Conservation (phyloP, 1,140 invertebrate species). For the Anthonomus grandis region DNA sequence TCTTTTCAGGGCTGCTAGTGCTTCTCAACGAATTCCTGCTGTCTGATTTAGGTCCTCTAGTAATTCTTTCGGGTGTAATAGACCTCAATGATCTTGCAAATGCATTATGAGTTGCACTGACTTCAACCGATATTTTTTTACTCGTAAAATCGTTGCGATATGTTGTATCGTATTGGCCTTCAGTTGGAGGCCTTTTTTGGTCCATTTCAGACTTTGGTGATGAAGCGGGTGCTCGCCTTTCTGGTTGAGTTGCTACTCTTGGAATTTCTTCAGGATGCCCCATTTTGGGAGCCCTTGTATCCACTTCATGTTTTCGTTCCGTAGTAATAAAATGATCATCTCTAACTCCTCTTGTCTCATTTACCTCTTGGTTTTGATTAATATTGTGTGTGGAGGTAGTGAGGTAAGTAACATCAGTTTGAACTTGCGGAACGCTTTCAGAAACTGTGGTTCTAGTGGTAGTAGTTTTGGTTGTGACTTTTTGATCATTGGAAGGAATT, state of each 20-base stretch:
- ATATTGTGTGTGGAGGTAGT: neutral
- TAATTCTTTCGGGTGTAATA: constrained; percentile 53
- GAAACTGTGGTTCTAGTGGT: constrained; percentile 15
- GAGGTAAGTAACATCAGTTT: constrained; percentile 7
- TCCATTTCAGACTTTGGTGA: constrained; percentile 36
- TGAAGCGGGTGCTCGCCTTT: constrained; percentile 34
- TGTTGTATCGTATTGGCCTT: constrained; percentile 58
- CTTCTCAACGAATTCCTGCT: constrained; percentile 51
- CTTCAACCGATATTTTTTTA: constrained; percentile 59
- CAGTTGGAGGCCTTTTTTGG: constrained; percentile 33
- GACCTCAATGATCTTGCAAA: constrained; percentile 66
- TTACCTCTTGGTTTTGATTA: constrained; percentile 12
- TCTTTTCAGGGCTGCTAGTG: constrained; percentile 56
- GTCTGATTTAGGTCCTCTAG: constrained; percentile 49
- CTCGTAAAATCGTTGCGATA: constrained; percentile 57
- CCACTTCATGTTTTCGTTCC: constrained; percentile 29
- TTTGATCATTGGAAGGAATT: no score
- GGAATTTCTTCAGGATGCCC: neutral
- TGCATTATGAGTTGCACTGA: constrained; percentile 66
- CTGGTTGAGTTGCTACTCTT: constrained; percentile 15
- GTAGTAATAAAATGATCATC: constrained; percentile 27
- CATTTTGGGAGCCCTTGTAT: constrained; percentile 9
- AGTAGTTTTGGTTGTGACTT: constrained; percentile 12
- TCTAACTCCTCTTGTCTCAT: constrained; percentile 7
- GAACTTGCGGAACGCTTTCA: neutral